phyloP scores from a whole-genome alignment of 2,113 vertebrate genomes.

The Peromyscus californicus region DNA sequence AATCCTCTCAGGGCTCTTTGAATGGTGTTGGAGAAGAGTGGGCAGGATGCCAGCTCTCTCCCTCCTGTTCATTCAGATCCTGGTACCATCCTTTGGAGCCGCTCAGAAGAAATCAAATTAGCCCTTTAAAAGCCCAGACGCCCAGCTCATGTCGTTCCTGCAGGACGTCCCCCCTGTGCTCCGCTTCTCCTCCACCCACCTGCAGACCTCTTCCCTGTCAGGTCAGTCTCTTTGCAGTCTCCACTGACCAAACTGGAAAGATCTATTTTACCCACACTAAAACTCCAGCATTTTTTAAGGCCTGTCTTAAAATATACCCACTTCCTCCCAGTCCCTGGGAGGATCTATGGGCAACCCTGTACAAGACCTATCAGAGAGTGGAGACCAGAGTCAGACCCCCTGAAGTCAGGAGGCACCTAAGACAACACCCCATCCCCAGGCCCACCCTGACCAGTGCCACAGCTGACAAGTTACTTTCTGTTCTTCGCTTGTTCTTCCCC shows the following conservation, averaged over 20 bases:
- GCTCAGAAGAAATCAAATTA: background rate
- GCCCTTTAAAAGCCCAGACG: background rate
- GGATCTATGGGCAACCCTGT: background rate
- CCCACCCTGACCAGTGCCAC: background rate
- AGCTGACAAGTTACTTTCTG: background rate
- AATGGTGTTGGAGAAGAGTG: background rate
- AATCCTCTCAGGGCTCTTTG: background rate
- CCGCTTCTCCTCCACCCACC: background rate
- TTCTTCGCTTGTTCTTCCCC: background rate
- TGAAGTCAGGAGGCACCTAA: background rate
- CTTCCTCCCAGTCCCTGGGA: background rate
- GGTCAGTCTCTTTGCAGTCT: background rate
- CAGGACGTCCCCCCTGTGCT: background rate
- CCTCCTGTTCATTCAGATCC: background rate
- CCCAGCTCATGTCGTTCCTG: background rate
- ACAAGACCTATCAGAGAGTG: too few species aligned
- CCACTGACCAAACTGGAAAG: background rate
- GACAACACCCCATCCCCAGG: accelerated
- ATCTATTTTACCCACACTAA: background rate
- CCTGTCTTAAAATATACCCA: background rate
- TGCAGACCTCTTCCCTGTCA: background rate
- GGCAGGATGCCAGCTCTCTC: background rate
- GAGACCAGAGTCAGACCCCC: background rate
- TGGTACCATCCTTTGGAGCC: background rate
- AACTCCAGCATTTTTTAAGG: background rate